Percentiles rank a stretch among this genome's conserved stretches.
phyloP scores from a whole-genome alignment of 2,113 vertebrate species.

The Henicopernis longicauda region DNA sequence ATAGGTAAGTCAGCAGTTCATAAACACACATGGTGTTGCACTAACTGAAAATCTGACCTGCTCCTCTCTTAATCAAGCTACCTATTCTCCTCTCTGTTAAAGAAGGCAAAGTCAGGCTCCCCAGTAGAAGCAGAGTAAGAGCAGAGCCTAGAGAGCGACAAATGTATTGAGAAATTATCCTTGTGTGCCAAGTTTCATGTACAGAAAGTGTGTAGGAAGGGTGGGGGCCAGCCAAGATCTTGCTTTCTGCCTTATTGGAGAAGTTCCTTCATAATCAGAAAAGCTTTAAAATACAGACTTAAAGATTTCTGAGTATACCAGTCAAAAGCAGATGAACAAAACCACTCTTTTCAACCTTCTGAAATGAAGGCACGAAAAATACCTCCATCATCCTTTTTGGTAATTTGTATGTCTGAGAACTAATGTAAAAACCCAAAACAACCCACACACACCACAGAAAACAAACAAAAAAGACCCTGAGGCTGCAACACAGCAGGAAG shows the following conservation, averaged over 20 bases:
- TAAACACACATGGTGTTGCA: neutral
- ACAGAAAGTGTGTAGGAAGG: neutral
- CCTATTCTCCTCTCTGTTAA: neutral
- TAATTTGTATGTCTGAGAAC: neutral
- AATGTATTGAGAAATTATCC: neutral
- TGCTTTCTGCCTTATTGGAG: neutral
- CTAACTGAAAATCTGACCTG: neutral
- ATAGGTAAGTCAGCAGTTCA: neutral
- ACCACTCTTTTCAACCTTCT: neutral
- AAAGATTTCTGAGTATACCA: neutral
- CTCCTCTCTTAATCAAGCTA: neutral
- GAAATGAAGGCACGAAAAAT: neutral
- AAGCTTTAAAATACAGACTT: neutral
- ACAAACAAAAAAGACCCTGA: neutral
- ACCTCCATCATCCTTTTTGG: neutral
- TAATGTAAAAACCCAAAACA: neutral
- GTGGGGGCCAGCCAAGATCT: neutral
- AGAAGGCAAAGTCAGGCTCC: neutral
- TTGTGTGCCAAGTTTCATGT: neutral
- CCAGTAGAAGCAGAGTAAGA: neutral
- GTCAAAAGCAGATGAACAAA: neutral
- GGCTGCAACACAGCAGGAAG: neutral
- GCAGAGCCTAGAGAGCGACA: neutral
- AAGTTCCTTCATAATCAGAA: neutral
- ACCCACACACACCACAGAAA: neutral